phyloP scores from a whole-genome alignment of 2,888 invertebrate genomes.

The Oxystoma pomonae region DNA sequence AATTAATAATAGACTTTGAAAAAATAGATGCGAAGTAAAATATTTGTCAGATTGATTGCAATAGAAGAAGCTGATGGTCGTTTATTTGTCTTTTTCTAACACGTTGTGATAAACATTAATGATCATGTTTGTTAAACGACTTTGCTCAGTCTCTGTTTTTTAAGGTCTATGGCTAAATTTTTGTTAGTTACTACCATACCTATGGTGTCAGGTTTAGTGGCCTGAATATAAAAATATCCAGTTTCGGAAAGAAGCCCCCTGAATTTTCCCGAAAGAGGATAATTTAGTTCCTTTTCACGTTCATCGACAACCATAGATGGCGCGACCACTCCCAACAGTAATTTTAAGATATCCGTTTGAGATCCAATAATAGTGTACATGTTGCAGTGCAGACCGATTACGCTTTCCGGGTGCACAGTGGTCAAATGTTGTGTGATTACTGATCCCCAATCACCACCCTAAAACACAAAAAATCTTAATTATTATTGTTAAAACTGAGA shows the following conservation, averaged over 20 bases:
- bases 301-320: conserved; percentile 57
- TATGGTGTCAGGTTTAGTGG: conserved; percentile 85
- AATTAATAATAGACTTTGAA: too few species aligned
- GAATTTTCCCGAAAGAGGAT: conserved; percentile 49
- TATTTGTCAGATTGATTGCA: too few species aligned
- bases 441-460: conserved; percentile 83
- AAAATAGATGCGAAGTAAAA: too few species aligned
- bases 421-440: conserved; percentile 59
- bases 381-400: conserved; percentile 52
- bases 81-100: too few species aligned
- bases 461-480: conserved; percentile 70
- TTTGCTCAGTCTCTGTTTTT: too few species aligned
- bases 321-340: conserved; percentile 50
- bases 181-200: not conserved
- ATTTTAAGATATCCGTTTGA: conserved; percentile 22
- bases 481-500: too few species aligned
- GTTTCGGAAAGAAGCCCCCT: conserved; percentile 49
- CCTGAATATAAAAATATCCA: conserved; percentile 74
- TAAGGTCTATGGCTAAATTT: too few species aligned
- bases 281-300: conserved; percentile 51
- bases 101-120: too few species aligned
- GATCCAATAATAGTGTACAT: conserved; percentile 40
- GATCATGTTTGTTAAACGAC: too few species aligned
- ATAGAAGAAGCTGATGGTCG: too few species aligned
- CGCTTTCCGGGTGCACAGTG: conserved; percentile 57